Evolutionary conservation across 2,888 invertebrate species (phyloP), one percentile per base, ranked within the genome.

Genomic region (Cryptocephalus primarius): DNA sequence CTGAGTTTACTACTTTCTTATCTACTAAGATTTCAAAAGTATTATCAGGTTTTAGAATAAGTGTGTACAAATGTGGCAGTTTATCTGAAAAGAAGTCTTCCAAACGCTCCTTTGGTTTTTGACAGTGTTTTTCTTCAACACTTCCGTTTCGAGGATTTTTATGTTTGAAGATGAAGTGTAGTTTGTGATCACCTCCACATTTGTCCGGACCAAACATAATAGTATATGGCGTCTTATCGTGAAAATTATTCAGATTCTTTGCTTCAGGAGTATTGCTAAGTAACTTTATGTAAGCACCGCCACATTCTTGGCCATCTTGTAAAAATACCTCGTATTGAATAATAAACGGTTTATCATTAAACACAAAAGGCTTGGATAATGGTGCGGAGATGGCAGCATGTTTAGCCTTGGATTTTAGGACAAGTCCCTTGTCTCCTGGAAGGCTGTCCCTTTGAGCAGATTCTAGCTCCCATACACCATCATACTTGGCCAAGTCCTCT

Each of bases 181-280:
- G 82, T 74, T 96, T 96, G 65, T 89, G 85, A 69, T 93, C 92
- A 64, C 88, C 88, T 53, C 97, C 97, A 72, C 99, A 99, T 72
- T 96, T 99, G 76, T 99, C 99, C 8, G 97, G 97, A 0, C 99
- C 99, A 73, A 99, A 99, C 99, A 99, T 99, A 62, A 99, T 92
- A 2, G 94, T 90, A 74, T 97, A 99, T 0, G 94, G 87, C 1
- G 96, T 94, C 72, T 93, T 94, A 73, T 99, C 97, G 68, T 88
- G 79, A 73, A 97, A 94, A 63, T 82, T 76, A 55, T 79, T 82
- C 45, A 95, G 75, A 63, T 91, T 84, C 63, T 80, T 78, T 33
- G 78, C 70, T 41, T 80, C 75, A 40, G 78, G 74, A 46, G 83
- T 48, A 10, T 46, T 41, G 9, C 89, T 87, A 12, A 99, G 73